A percentile compares a stretch with the other conserved stretches of the same genome.
Evolutionary conservation across 2,888 invertebrate genomes (phyloP).

Genomic region (Pseudococcus viburni): DNA sequence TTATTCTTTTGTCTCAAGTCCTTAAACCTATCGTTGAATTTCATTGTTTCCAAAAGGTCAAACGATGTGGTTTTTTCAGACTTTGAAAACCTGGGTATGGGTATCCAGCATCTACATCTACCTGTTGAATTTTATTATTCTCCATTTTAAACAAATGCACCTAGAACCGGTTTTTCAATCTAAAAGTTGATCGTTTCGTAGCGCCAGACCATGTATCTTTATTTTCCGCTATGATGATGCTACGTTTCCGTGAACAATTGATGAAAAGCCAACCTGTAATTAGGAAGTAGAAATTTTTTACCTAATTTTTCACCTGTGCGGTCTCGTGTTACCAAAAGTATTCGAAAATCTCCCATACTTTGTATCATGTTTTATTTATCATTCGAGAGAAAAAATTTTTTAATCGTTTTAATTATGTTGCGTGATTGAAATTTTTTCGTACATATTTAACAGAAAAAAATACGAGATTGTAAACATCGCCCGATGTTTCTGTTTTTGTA

Average conservation of each 20-base stretch:
- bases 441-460: no score
- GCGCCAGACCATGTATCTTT: neutral
- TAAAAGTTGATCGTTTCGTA: conserved; percentile 6
- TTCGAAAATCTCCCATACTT: neutral
- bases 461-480: no score
- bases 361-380: no score
- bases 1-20: neutral
- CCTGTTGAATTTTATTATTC: conserved; percentile 5
- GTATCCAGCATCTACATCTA: neutral
- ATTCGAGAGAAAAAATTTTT: neutral
- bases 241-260: conserved; percentile 20
- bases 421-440: no score
- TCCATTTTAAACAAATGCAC: neutral
- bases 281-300: conserved; percentile 7
- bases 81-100: conserved; percentile 21
- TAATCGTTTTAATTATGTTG: neutral
- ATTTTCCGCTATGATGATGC: conserved; percentile 7
- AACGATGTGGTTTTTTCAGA: neutral
- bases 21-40: neutral
- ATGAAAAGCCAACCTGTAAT: conserved; percentile 21
- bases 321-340: neutral
- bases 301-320: neutral
- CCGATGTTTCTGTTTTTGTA: no score
- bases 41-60: neutral
- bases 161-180: neutral